A percentile compares a stretch with the other conserved stretches of the same genome.
Evolutionary conservation across 2,888 invertebrate genomes (phyloP).

Genomic region (Drosophila melanosoma): DNA sequence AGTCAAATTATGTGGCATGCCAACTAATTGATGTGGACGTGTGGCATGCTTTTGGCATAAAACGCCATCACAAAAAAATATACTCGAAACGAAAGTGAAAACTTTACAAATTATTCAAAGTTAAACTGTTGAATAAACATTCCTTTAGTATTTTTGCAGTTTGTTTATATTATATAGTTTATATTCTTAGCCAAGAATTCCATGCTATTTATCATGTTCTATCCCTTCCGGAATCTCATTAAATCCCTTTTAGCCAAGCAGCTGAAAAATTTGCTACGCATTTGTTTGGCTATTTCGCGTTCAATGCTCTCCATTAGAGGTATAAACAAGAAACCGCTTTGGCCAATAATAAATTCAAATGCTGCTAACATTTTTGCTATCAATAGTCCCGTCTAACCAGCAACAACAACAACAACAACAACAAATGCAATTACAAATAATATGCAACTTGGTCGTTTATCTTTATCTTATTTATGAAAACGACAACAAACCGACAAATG

Average conservation of each 20-base stretch:
- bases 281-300: constrained; percentile 61
- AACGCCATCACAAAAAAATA: not conserved
- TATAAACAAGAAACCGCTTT: constrained; percentile 62
- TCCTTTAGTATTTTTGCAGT: not conserved
- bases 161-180: too few species aligned
- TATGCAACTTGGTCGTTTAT: constrained; percentile 84
- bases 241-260: constrained; percentile 39
- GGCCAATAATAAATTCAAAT: constrained; percentile 78
- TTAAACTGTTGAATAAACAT: not conserved
- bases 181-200: not conserved
- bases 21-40: constrained; percentile 50
- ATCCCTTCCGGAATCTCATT: constrained; percentile 57
- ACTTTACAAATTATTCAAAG: constrained; percentile 4
- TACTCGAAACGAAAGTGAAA: constrained; percentile 29
- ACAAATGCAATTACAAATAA: constrained; percentile 84
- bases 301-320: constrained; percentile 67
- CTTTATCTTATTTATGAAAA: constrained; percentile 83
- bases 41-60: constrained; percentile 41
- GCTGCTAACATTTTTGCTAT: constrained; percentile 73
- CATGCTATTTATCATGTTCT: constrained; percentile 7
- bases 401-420: constrained; percentile 55
- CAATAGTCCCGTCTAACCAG: constrained; percentile 64
- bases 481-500: constrained; percentile 84
- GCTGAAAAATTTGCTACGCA: constrained; percentile 57
- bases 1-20: constrained; percentile 31